Conservation (phyloP, 92 coral and sea anemone species). For the Phymanthus crucifer region DNA sequence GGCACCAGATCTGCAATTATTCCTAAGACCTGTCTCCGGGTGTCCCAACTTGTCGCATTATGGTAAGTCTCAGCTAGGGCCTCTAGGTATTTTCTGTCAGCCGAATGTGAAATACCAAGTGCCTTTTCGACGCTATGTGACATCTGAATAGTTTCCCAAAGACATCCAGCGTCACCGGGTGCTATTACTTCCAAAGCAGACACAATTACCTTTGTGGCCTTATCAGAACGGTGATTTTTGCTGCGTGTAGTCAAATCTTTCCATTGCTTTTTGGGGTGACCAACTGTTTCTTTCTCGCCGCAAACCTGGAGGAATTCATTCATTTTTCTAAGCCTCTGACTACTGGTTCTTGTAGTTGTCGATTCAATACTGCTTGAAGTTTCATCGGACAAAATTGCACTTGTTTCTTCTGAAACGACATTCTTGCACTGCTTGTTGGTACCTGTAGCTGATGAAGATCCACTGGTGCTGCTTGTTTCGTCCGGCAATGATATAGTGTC, state of each 20-base stretch:
- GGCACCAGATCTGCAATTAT: constrained; percentile 18
- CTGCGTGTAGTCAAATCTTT: constrained; percentile 13
- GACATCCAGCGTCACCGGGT: constrained; percentile 37
- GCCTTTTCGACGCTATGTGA: no score
- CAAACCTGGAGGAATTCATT: constrained; percentile 27
- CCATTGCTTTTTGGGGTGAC: constrained; percentile 9
- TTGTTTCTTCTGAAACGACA: neutral
- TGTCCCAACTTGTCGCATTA: constrained; percentile 20
- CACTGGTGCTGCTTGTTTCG: neutral
- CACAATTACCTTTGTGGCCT: constrained; percentile 18
- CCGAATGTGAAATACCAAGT: no score
- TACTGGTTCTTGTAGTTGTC: neutral
- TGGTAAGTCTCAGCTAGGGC: constrained; percentile 25
- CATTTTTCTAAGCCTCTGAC: constrained; percentile 10
- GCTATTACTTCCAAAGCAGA: constrained; percentile 34
- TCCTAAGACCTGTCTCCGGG: constrained; percentile 16
- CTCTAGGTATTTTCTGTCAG: constrained; percentile 16
- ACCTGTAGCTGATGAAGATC: neutral
- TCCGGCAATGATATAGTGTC: neutral
- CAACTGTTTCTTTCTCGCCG: neutral
- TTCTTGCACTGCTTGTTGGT: neutral
- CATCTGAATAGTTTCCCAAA: constrained; percentile 34
- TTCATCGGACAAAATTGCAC: neutral
- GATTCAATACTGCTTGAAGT: neutral
- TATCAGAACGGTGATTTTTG: neutral